Evolutionary conservation across 2,888 invertebrate genomes (phyloP).

Genomic region (Ennomos quercinarius): DNA sequence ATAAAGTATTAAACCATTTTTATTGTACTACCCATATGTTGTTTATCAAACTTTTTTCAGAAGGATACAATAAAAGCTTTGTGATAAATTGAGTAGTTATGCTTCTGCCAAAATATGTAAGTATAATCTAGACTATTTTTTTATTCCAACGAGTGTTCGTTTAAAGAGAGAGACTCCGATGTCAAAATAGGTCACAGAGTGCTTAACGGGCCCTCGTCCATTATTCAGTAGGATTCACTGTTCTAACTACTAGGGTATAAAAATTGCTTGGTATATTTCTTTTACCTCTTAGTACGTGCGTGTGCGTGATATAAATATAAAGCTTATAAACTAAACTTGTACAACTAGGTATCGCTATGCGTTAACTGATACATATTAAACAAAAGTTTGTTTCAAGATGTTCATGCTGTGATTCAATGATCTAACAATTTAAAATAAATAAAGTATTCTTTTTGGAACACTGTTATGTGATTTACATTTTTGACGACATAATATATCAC

Average conservation of each 20-base stretch:
- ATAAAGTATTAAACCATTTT: too few species aligned
- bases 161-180: slow-evolving; percentile 41
- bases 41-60: background rate
- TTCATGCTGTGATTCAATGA: too few species aligned
- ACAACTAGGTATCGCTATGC: too few species aligned
- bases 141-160: slow-evolving; percentile 43
- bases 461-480: too few species aligned
- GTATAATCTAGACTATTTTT: slow-evolving; percentile 36
- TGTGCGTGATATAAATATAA: too few species aligned
- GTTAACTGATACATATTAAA: too few species aligned
- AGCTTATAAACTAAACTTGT: too few species aligned
- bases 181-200: slow-evolving; percentile 58
- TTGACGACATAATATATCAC: slow-evolving; percentile 11
- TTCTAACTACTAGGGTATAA: slow-evolving; percentile 36
- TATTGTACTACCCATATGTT: too few species aligned
- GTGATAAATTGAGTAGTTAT: slow-evolving; percentile 1
- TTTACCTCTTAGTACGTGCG: background rate
- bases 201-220: slow-evolving; percentile 49
- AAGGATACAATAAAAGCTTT: background rate
- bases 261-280: slow-evolving; percentile 34
- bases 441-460: too few species aligned
- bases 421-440: too few species aligned
- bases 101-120: background rate
- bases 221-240: slow-evolving; percentile 54
- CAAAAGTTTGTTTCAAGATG: too few species aligned